Evolutionary conservation across 1,140 invertebrate species (phyloP).

Genomic region (Cotesia typhae): DNA sequence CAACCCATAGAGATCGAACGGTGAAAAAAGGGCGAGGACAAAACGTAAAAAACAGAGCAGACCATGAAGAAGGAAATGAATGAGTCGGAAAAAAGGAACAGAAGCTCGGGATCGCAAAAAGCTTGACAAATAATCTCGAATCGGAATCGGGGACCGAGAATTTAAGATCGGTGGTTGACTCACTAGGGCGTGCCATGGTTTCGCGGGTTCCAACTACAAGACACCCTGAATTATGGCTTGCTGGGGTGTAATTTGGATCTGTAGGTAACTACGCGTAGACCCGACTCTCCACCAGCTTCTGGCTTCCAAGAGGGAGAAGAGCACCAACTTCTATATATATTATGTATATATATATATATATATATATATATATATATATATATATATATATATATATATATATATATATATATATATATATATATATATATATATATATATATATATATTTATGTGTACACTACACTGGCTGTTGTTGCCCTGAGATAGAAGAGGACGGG

Average conservation of each 20-base stretch:
- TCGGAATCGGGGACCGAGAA: conserved; percentile 23
- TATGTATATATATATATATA: no score
- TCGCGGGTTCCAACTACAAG: conserved; percentile 17
- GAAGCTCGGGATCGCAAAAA: conserved; percentile 5
- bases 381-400: no score
- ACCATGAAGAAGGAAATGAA: not conserved
- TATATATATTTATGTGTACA: no score
- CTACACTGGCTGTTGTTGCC: not conserved
- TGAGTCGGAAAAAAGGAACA: no score
- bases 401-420: no score
- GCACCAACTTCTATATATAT: conserved; percentile 17
- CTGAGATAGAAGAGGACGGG: conserved; percentile 18
- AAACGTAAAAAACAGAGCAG: not conserved
- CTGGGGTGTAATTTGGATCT: conserved; percentile 35
- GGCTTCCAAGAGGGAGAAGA: conserved; percentile 16
- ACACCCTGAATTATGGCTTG: conserved; percentile 35
- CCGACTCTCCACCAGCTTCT: not conserved
- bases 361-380: no score
- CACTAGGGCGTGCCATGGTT: conserved; percentile 28
- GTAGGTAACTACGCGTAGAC: conserved; percentile 25
- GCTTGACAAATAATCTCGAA: not conserved
- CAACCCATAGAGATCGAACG: not conserved
- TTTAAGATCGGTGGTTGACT: conserved; percentile 22
- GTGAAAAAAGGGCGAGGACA: not conserved
- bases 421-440: no score